Conservation (phyloP, 2,113 vertebrate genomes). For the Rhinoptilus africanus region DNA sequence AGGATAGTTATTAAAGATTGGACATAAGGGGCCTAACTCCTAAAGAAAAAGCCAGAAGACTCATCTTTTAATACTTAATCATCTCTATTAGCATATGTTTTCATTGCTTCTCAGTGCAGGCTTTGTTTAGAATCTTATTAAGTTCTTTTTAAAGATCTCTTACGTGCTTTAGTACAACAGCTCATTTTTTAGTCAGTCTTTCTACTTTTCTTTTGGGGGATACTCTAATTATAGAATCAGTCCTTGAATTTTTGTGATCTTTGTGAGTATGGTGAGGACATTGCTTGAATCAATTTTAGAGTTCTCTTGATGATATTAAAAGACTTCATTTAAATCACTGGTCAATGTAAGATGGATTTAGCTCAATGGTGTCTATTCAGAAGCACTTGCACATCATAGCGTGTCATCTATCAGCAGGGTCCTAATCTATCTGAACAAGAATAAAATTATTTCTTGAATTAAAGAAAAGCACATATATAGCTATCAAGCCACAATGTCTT, state of each 20-base stretch:
- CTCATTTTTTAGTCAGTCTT: background rate
- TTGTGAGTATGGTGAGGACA: background rate
- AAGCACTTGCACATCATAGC: background rate
- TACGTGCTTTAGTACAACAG: background rate
- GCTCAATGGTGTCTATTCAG: slow-evolving; percentile 27
- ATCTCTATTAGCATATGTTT: slow-evolving; percentile 31
- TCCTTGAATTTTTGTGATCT: slow-evolving; percentile 17
- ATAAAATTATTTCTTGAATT: slow-evolving; percentile 8
- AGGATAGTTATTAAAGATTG: background rate
- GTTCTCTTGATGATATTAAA: slow-evolving; percentile 27
- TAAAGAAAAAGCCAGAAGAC: background rate
- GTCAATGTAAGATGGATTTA: slow-evolving; percentile 16
- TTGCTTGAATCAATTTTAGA: slow-evolving; percentile 29
- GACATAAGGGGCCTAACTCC: background rate
- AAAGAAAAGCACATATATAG: background rate
- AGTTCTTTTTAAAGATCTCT: slow-evolving; percentile 25
- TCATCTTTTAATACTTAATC: slow-evolving; percentile 34
- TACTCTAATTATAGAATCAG: slow-evolving; percentile 39
- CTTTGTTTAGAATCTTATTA: slow-evolving; percentile 16
- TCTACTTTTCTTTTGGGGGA: background rate
- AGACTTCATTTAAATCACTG: slow-evolving; percentile 28
- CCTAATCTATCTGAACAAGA: background rate
- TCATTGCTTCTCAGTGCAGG: background rate
- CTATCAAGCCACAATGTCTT: background rate
- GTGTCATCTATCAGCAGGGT: background rate